phyloP scores from a whole-genome alignment of 2,113 vertebrate genomes.

The Cinclus cinclus region DNA sequence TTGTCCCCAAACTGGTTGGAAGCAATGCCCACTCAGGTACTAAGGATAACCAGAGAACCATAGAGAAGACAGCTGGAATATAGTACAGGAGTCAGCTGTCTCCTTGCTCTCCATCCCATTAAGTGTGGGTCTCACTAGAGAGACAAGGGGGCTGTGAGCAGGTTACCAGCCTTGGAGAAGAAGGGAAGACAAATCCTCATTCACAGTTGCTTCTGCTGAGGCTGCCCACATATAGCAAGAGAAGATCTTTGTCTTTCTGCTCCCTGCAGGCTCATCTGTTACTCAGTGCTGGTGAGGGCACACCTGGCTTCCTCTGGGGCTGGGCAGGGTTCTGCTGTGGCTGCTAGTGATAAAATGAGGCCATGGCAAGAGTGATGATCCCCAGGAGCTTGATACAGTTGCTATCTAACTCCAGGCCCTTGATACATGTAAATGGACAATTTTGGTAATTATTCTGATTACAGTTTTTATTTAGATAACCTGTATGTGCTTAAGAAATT shows the following conservation, averaged over 20 bases:
- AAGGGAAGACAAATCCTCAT: background rate
- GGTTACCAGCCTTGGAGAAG: background rate
- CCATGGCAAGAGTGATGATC: background rate
- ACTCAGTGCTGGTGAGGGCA: background rate
- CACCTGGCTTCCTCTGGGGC: background rate
- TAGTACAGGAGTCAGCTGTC: background rate
- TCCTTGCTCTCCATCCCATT: background rate
- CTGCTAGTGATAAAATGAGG: background rate
- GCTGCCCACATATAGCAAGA: background rate
- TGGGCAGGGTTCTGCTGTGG: background rate
- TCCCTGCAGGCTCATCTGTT: background rate
- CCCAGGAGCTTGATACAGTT: background rate
- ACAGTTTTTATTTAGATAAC: background rate
- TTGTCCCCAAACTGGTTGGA: background rate
- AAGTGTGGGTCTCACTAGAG: background rate
- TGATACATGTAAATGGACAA: background rate
- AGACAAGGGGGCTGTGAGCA: fast-evolving
- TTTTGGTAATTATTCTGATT: background rate
- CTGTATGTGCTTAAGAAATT: background rate
- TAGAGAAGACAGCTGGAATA: background rate
- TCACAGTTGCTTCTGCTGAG: background rate
- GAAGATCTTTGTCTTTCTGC: background rate
- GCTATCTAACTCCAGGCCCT: background rate
- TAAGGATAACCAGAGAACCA: background rate
- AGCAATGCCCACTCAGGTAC: background rate